A percentile compares a stretch with the other conserved stretches of the same genome.
Conservation (phyloP, 2,797 vertebrate genomes). For the Gallinago stenura region DNA sequence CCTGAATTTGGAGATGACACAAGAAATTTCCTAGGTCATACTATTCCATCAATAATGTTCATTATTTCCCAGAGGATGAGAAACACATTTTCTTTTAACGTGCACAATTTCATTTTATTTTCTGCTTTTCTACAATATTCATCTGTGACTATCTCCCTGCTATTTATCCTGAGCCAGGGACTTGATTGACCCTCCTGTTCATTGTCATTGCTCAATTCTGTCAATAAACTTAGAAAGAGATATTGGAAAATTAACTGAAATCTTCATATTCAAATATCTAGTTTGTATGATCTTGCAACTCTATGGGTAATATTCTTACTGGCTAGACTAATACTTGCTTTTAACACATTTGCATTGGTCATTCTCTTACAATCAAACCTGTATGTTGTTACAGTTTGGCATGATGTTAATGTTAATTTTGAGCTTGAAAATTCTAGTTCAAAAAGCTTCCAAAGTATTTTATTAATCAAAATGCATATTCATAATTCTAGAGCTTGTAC, state of each 20-base stretch:
- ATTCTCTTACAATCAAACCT: neutral
- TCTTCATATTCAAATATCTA: neutral
- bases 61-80: neutral
- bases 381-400: neutral
- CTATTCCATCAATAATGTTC: neutral
- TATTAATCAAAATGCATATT: neutral
- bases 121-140: neutral
- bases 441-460: neutral
- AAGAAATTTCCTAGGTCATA: neutral
- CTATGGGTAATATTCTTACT: neutral
- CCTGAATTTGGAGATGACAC: neutral
- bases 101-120: neutral
- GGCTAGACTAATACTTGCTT: neutral
- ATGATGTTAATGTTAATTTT: neutral
- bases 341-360: neutral
- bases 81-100: neutral
- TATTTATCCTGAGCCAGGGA: neutral
- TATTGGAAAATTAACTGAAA: neutral
- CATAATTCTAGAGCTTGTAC: neutral
- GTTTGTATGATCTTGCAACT: neutral
- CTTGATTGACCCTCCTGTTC: accelerated
- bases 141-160: accelerated
- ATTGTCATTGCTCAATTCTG: neutral
- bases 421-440: neutral
- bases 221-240: neutral